Percentiles rank a stretch among this genome's conserved stretches.
phyloP scores from a whole-genome alignment of 1,140 invertebrate genomes.

The Mylabris phalerata region DNA sequence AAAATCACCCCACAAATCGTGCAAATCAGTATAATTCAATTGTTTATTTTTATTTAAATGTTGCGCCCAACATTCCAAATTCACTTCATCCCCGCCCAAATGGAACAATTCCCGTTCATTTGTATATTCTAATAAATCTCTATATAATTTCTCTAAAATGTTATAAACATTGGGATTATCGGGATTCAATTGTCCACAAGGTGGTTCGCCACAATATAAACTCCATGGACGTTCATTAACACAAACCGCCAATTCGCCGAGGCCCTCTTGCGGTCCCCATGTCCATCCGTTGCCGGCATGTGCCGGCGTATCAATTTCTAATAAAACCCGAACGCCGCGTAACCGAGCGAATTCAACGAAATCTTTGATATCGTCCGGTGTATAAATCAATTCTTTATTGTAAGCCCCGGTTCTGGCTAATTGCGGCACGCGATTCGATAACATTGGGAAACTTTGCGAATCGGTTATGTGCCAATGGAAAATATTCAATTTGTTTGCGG shows the following conservation, averaged over 20 bases:
- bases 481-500: constrained; percentile 72
- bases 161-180: constrained; percentile 66
- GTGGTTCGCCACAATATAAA: constrained; percentile 70
- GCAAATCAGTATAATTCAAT: constrained; percentile 65
- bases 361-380: constrained; percentile 55
- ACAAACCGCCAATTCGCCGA: constrained; percentile 65
- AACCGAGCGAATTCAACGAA: constrained; percentile 59
- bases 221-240: constrained; percentile 71
- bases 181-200: constrained; percentile 77
- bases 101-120: constrained; percentile 65
- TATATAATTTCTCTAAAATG: constrained; percentile 60
- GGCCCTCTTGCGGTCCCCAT: constrained; percentile 60
- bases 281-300: constrained; percentile 77
- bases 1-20: constrained; percentile 71
- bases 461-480: constrained; percentile 84
- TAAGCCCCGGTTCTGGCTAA: constrained; percentile 71
- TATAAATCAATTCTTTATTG: constrained; percentile 60
- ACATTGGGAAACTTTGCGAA: constrained; percentile 74
- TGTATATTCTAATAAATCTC: constrained; percentile 59
- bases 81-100: constrained; percentile 78
- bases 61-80: constrained; percentile 67
- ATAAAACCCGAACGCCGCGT: constrained; percentile 62
- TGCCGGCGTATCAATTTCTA: constrained; percentile 74
- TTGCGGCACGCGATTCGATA: constrained; percentile 60
- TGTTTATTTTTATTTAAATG: constrained; percentile 44